phyloP scores from a whole-genome alignment of 2,797 vertebrate genomes.

The Leontopithecus rosalia region DNA sequence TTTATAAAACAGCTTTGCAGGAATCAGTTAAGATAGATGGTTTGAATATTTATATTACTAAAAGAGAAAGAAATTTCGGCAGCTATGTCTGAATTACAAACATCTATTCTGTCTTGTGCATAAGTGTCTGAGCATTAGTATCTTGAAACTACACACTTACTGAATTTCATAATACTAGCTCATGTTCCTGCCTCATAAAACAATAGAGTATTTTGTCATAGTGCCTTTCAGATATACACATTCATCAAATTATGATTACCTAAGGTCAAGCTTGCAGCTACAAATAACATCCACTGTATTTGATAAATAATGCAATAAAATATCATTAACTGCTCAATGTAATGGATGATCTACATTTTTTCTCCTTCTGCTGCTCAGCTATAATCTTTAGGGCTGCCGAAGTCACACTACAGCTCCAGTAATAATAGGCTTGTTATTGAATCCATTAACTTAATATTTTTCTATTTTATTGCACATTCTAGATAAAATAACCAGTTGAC shows the following conservation, averaged over 20 bases:
- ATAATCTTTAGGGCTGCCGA: conserved; percentile 58
- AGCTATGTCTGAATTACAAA: conserved; percentile 49
- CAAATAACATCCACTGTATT: conserved; percentile 56
- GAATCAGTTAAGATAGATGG: conserved; percentile 50
- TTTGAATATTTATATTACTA: conserved; percentile 63
- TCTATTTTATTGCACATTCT: neutral
- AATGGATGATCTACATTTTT: conserved; percentile 60
- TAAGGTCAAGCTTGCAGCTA: conserved; percentile 70
- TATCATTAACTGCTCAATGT: conserved; percentile 65
- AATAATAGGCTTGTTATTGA: conserved; percentile 60
- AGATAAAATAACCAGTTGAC: conserved; percentile 64
- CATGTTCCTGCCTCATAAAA: conserved; percentile 57
- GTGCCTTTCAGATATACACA: conserved; percentile 50
- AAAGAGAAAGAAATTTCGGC: conserved; percentile 63
- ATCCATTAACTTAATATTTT: conserved; percentile 68
- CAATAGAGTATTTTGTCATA: conserved; percentile 68
- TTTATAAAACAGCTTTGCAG: conserved; percentile 59
- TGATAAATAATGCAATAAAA: conserved; percentile 76
- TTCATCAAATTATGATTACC: conserved; percentile 73
- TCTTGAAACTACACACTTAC: conserved; percentile 53
- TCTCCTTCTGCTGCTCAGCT: conserved; percentile 36
- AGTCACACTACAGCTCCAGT: conserved; percentile 3
- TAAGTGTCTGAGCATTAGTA: conserved; percentile 63
- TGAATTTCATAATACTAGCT: conserved; percentile 56
- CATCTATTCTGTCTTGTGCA: conserved; percentile 57